A percentile compares a stretch with the other conserved stretches of the same genome.
These are phyloP conservation scores for Microctenopoma steveboyesi DNA, from an alignment of 2,797 vertebrate genomes.

Conservation along the genomic window DNA sequence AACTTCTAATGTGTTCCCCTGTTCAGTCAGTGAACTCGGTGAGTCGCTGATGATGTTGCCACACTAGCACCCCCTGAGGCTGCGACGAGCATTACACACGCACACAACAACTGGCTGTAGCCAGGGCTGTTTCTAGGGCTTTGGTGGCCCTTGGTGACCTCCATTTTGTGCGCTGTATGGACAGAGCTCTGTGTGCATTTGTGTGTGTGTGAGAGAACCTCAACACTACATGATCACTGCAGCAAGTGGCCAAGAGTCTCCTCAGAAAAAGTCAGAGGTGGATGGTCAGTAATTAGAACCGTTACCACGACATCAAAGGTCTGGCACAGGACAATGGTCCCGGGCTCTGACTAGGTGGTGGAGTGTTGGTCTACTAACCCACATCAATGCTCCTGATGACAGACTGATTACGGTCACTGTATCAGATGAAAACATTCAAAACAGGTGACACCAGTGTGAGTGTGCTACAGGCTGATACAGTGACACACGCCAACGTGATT, in stretches of 20 bases:
- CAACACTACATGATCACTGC: background rate
- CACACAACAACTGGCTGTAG: conserved; percentile 20
- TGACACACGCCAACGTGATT: background rate
- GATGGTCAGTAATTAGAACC: too few relatives aligned
- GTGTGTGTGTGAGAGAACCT: background rate
- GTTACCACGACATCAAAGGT: too few relatives aligned
- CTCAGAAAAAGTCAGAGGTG: too few relatives aligned
- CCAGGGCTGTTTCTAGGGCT: too few relatives aligned
- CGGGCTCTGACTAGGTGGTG: background rate
- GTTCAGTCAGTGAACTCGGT: too few relatives aligned
- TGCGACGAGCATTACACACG: conserved; percentile 2
- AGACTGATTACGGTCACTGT: too few relatives aligned
- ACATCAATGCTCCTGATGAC: background rate
- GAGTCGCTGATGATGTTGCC: background rate
- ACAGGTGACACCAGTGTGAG: too few relatives aligned
- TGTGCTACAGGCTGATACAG: background rate
- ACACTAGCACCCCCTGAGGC: conserved; percentile 50
- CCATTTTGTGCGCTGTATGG: background rate
- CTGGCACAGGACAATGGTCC: too few relatives aligned
- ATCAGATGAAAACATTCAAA: too few relatives aligned
- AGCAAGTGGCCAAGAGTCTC: too few relatives aligned
- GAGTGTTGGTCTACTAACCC: background rate
- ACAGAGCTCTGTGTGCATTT: background rate
- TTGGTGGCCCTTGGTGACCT: too few relatives aligned
- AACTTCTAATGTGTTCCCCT: background rate